Evolutionary conservation across 2,113 vertebrate genomes (phyloP).

Genomic region (Myotis lucifugus): DNA sequence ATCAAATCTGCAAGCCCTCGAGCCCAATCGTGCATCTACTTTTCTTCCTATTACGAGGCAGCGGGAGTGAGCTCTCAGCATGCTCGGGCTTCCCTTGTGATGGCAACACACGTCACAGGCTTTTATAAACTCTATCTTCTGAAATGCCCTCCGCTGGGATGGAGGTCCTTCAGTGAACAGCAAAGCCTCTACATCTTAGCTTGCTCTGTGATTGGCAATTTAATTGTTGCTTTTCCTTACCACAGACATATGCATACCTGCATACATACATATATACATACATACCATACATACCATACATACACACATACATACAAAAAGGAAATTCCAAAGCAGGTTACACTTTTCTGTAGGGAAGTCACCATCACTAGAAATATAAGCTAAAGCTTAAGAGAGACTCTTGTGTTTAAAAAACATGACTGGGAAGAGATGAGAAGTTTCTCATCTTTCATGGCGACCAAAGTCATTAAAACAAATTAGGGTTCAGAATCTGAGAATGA

Average conservation of each 20-base stretch:
- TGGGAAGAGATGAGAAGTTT: background rate
- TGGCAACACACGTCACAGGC: fast-evolving
- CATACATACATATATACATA: background rate
- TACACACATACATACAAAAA: background rate
- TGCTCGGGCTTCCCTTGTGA: background rate
- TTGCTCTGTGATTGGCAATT: background rate
- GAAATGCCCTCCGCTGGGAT: background rate
- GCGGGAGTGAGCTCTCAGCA: too few species aligned
- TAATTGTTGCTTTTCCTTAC: background rate
- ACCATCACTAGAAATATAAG: background rate
- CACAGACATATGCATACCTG: background rate
- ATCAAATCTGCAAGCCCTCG: background rate
- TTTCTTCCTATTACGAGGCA: background rate
- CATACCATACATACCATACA: background rate
- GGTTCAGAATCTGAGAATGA: background rate
- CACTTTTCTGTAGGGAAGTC: background rate
- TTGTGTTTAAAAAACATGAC: background rate
- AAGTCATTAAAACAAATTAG: background rate
- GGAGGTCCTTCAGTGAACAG: background rate
- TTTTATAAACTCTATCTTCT: background rate
- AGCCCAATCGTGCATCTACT: background rate
- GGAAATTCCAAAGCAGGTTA: background rate
- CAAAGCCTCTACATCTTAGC: background rate
- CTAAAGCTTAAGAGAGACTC: background rate
- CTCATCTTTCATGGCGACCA: background rate